Evolutionary conservation across 1,140 invertebrate species (phyloP).

Genomic region (Drosophila sp.): DNA sequence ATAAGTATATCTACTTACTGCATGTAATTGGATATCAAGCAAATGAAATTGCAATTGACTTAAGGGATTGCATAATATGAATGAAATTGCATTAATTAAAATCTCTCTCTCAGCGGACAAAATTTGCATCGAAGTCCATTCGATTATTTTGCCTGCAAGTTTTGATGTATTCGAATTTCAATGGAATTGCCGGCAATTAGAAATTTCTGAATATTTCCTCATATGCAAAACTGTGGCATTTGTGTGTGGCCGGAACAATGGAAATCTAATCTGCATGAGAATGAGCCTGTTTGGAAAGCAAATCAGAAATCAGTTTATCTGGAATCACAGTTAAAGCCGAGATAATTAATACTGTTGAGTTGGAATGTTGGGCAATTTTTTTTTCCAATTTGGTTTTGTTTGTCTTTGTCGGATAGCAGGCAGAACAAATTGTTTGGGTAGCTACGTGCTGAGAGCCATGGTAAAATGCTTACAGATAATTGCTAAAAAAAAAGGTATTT

Average conservation of each 20-base stretch:
- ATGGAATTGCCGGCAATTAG: constrained; percentile 32
- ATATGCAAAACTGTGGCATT: constrained; percentile 54
- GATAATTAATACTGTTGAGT: constrained; percentile 29
- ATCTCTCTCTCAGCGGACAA: constrained; percentile 23
- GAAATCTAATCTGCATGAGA: constrained; percentile 43
- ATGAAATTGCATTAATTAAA: constrained; percentile 47
- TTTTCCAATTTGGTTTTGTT: not conserved
- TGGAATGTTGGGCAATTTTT: not conserved
- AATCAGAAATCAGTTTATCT: constrained; percentile 3
- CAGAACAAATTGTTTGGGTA: not conserved
- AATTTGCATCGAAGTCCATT: constrained; percentile 42
- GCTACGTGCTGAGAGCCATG: too few species aligned
- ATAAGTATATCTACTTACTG: not conserved
- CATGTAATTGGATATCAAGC: not conserved
- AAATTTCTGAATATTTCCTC: constrained; percentile 22
- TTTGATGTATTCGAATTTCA: constrained; percentile 29
- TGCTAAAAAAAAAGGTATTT: too few species aligned
- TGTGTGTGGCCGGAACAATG: constrained; percentile 43
- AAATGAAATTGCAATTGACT: constrained; percentile 21
- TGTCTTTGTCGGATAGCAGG: not conserved
- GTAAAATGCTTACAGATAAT: too few species aligned
- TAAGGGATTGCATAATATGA: constrained; percentile 49
- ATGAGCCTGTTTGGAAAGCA: constrained; percentile 19
- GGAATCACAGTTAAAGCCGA: constrained; percentile 13
- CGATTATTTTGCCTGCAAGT: constrained; percentile 24